These are phyloP conservation scores for Scaptomyza flava DNA, from an alignment of 2,888 invertebrate genomes.

Conservation along the genomic window DNA sequence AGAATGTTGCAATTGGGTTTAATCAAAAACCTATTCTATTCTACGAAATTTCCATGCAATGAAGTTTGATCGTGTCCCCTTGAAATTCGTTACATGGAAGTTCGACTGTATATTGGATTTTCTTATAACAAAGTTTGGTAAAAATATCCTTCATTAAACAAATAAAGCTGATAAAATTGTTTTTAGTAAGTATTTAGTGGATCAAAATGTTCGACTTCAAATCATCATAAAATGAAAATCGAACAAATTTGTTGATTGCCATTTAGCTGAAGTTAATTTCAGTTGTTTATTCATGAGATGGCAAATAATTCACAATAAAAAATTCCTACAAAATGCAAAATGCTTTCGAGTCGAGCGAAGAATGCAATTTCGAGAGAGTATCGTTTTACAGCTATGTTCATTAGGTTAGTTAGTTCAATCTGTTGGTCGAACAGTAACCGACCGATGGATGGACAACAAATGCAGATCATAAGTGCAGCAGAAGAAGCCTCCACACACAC, in stretches of 20 bases:
- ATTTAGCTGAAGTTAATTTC: constrained; percentile 8
- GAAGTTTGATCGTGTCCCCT: no score
- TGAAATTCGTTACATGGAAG: no score
- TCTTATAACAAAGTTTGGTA: no score
- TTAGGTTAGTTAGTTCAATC: constrained; percentile 59
- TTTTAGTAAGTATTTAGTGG: no score
- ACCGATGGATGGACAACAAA: not conserved
- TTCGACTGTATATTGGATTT: no score
- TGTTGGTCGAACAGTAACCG: constrained; percentile 6
- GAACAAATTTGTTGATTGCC: not conserved
- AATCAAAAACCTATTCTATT: no score
- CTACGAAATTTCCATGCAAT: no score
- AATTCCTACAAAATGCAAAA: constrained; percentile 2
- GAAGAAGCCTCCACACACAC: not conserved
- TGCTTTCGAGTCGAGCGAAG: not conserved
- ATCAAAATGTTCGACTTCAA: no score
- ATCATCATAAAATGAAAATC: no score
- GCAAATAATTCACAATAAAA: constrained; percentile 16
- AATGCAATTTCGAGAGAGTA: constrained; percentile 44
- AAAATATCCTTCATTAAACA: no score
- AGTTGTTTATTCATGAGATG: constrained; percentile 11
- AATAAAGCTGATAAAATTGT: no score
- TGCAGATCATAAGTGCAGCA: constrained; percentile 41
- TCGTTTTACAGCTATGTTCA: constrained; percentile 64
- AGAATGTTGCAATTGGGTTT: no score